A percentile compares a stretch with the other conserved stretches of the same genome.
Conservation (phyloP, 2,888 invertebrate genomes). For the Elmis aenea region DNA sequence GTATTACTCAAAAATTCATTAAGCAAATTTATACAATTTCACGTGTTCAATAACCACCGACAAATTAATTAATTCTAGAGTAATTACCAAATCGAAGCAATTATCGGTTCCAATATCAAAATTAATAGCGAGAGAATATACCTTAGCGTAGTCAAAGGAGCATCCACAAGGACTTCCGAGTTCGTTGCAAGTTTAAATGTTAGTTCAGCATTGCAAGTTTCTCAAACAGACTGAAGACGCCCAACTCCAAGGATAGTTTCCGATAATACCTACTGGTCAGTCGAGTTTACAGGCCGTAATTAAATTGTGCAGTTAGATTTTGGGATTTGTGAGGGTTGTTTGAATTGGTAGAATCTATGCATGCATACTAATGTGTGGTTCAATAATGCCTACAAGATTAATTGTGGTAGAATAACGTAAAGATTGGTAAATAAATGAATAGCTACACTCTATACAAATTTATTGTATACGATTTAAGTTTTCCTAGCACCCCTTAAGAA, state of each 20-base stretch:
- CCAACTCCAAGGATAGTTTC: constrained; percentile 45
- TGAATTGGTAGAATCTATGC: constrained; percentile 39
- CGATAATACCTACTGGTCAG: constrained; percentile 47
- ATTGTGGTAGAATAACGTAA: too few relatives aligned
- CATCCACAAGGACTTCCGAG: constrained; percentile 16
- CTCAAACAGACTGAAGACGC: constrained; percentile 40
- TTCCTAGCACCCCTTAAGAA: too few relatives aligned
- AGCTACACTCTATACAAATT: too few relatives aligned
- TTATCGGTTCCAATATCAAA: constrained; percentile 23
- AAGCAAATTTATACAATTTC: too few relatives aligned
- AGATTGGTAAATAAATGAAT: too few relatives aligned
- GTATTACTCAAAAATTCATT: too few relatives aligned
- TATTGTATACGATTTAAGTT: too few relatives aligned
- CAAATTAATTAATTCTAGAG: too few relatives aligned
- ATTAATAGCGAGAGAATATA: constrained; percentile 26
- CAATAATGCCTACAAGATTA: constrained; percentile 30
- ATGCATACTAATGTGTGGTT: constrained; percentile 40
- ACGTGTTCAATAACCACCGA: too few relatives aligned
- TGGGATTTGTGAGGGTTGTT: constrained; percentile 37
- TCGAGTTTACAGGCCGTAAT: constrained; percentile 41
- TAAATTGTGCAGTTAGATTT: constrained; percentile 45
- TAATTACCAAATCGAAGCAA: constrained; percentile 16
- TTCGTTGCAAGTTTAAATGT: constrained; percentile 35
- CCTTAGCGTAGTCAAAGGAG: constrained; percentile 26
- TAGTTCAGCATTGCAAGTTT: constrained; percentile 37